Evolutionary conservation across 2,888 invertebrate genomes (phyloP), one percentile per base, ranked within the genome.

Genomic region (Hyppa rectilinea): DNA sequence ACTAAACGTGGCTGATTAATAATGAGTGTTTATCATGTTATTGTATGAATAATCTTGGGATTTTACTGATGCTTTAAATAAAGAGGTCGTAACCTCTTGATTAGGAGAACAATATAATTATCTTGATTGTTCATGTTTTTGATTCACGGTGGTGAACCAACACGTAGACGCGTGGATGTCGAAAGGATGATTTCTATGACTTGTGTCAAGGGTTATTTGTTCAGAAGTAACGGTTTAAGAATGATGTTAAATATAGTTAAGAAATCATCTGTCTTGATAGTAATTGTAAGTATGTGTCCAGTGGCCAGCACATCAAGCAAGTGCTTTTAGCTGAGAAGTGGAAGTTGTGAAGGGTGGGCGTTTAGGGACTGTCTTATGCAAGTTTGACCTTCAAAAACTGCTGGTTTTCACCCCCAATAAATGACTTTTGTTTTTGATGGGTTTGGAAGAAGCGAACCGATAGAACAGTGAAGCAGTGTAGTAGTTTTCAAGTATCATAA

Each of bases 11-110:
- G 38, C 29, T 20, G 52, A 20, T 67, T 34, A 50, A 47, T 38
- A 50, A 47, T 38, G 10, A 20, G n/a, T 26, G 5, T 14, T 20
- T 29, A 40, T 40, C 45, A 43, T 53, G 40, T 67, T 52, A 52
- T 53, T 73, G 23, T 23, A 20, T 40, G 29, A 66, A 40, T 75
- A 47, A 75, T 72, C 50, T 34, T 29, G 12, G 34, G 58, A 75
- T 68, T 75, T n/a, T 40, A 4, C 45, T 53, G 71, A 50, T 26
- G 50, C 40, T 45, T 60, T n/a, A 29, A n/a, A 7, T 20, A 14
- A 43, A 7, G n/a, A 50, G 43, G 38, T 34, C 31, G 36, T 23
- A 49, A 70, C 38, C 38, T 26, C 0, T 9, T 50, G n/a, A 50
- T 77, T 26, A 47, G 4, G 7, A 31, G 29, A 58, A 45, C 23